A percentile compares a stretch with the other conserved stretches of the same genome.
phyloP scores from a whole-genome alignment of 2,888 invertebrate genomes.

The Eupithecia abbreviata region DNA sequence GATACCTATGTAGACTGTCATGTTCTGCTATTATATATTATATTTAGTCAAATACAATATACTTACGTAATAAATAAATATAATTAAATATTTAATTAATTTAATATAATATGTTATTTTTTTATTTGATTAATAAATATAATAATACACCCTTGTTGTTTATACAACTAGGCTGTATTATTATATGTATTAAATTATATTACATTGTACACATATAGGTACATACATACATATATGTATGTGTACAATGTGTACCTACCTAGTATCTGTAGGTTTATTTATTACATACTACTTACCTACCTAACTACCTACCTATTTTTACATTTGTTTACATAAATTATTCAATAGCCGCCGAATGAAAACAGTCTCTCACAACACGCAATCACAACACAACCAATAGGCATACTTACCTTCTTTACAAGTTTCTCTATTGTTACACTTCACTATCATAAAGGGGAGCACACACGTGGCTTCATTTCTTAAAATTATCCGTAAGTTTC shows the following conservation, averaged over 20 bases:
- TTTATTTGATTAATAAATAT: too few species aligned
- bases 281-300: background rate
- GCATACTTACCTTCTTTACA: conserved; percentile 64
- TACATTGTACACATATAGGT: too few species aligned
- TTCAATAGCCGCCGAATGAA: conserved; percentile 39
- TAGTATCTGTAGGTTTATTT: too few species aligned
- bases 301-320: background rate
- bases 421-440: conserved; percentile 59
- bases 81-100: too few species aligned
- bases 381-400: conserved; percentile 60
- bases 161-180: background rate
- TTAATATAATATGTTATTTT: too few species aligned
- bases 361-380: conserved; percentile 46
- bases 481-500: conserved; percentile 67
- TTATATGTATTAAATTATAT: background rate
- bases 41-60: too few species aligned
- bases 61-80: too few species aligned
- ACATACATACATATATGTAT: too few species aligned
- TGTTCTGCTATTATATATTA: background rate
- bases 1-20: background rate
- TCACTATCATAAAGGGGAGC: conserved; percentile 77
- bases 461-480: conserved; percentile 71
- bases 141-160: too few species aligned
- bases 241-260: too few species aligned
- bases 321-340: conserved; percentile 26